Evolutionary conservation across 1,140 invertebrate genomes (phyloP), one percentile per base, ranked within the genome.

Genomic region (Latrodectus geometricus): DNA sequence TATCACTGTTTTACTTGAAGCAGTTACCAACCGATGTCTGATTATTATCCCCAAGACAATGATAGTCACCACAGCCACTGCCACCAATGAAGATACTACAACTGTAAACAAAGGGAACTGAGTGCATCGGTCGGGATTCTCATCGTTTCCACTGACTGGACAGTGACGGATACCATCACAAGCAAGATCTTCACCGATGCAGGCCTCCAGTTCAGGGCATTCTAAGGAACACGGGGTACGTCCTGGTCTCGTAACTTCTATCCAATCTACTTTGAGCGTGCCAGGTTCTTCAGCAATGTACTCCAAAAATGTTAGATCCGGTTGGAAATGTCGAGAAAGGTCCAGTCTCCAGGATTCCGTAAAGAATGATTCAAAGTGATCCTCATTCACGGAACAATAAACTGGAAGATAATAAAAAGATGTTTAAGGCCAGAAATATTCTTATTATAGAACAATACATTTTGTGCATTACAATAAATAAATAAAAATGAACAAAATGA

Each of bases 101-200:
- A 88, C 23, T 14, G 73, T 76, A 9, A 79, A 49, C 20, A 88
- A 54, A 11, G 88, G 88, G 48, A 82, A 77, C 50, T 87, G 85
- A 3, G 35, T 88, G 94, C 93, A 75, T 93, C 93, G 9, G 48
- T 93, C 92, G 21, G 96, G 92, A 5, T 95, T 93, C 91, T 97
- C 96, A 91, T 97, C 96, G 89, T 95, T 94, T 0, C 95, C 96
- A 3, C 95, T 95, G 3, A 66, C 54, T 0, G 96, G 96, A 90
- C 96, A 97, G 89, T 97, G 95, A 35, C 93, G 92, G 17, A 94
- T 91, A 0, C 96, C 96, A 89, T 97, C 96, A 90, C 96, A 97
- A 95, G 96, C 97, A 9, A 97, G 92, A 15, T 94, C 94, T 0
- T 94, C 92, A 89, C 96, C 95, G 89, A 97, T 96, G 91, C 96